Evolutionary conservation across 2,888 invertebrate species (phyloP).

Genomic region (Galerucella pusilla): DNA sequence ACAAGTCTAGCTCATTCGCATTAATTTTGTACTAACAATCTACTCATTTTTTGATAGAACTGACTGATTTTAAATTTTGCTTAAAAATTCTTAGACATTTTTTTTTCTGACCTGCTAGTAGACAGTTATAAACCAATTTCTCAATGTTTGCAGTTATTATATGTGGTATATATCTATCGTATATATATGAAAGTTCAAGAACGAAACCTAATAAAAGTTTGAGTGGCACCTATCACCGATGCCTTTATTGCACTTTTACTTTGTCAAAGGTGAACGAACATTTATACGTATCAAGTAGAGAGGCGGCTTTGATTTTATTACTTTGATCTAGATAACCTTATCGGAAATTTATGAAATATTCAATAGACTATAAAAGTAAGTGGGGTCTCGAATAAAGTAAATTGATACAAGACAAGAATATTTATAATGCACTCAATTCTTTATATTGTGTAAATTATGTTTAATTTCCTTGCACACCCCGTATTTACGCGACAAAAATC

Average conservation of each 20-base stretch:
- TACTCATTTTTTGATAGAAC: no score
- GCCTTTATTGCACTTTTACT: conserved; percentile 54
- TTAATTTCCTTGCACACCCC: not conserved
- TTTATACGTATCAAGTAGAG: conserved; percentile 40
- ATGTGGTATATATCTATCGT: conserved; percentile 35
- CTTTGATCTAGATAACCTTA: conserved; percentile 28
- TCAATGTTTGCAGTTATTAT: not conserved
- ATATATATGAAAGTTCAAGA: conserved; percentile 43
- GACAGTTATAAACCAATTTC: not conserved
- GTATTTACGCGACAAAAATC: not conserved
- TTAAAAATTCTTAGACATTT: no score
- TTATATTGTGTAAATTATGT: not conserved
- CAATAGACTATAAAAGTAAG: not conserved
- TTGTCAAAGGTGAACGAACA: conserved; percentile 46
- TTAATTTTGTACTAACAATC: no score
- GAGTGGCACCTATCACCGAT: conserved; percentile 50
- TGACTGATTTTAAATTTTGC: no score
- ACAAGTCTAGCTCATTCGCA: no score
- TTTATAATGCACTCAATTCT: not conserved
- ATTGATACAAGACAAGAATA: not conserved
- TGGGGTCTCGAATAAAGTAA: not conserved
- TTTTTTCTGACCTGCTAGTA: not conserved
- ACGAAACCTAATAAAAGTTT: conserved; percentile 53
- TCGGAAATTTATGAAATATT: conserved; percentile 23
- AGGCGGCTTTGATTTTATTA: conserved; percentile 48